Percentiles rank a stretch among this genome's conserved stretches.
Evolutionary conservation across 2,888 invertebrate genomes (phyloP).

Genomic region (Aleiodes alternator): DNA sequence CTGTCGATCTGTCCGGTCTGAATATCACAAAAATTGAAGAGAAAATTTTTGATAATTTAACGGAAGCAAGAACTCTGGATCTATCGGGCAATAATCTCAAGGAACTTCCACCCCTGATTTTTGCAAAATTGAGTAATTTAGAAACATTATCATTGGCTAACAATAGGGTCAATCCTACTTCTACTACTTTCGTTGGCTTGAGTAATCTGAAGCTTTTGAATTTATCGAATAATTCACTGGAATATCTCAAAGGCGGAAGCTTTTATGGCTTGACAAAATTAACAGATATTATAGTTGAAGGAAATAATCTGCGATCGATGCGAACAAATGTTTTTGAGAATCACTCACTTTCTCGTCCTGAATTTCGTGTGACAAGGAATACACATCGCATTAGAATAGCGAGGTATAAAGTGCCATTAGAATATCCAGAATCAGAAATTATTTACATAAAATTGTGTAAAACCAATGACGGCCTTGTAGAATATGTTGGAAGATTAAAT

Average conservation of each 20-base stretch:
- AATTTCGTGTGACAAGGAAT: constrained; percentile 22
- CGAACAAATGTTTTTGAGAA: constrained; percentile 60
- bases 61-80: constrained; percentile 53
- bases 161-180: constrained; percentile 33
- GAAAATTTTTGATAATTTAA: constrained; percentile 53
- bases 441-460: constrained; percentile 57
- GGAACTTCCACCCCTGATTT: constrained; percentile 58
- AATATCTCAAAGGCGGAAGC: constrained; percentile 57
- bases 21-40: constrained; percentile 50
- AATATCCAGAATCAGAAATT: not conserved
- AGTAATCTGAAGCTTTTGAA: constrained; percentile 59
- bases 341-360: constrained; percentile 44
- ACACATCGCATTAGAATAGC: too few species aligned
- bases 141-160: constrained; percentile 58
- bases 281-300: constrained; percentile 53
- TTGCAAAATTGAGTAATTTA: constrained; percentile 59
- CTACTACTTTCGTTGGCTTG: constrained; percentile 56
- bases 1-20: constrained; percentile 56
- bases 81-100: constrained; percentile 59
- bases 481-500: constrained; percentile 48
- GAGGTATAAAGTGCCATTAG: too few species aligned
- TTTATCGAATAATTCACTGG: constrained; percentile 60
- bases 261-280: constrained; percentile 60
- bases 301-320: constrained; percentile 60
- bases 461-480: constrained; percentile 50